Evolutionary conservation across 2,888 invertebrate genomes (phyloP).

Genomic region (Steromphala cineraria): DNA sequence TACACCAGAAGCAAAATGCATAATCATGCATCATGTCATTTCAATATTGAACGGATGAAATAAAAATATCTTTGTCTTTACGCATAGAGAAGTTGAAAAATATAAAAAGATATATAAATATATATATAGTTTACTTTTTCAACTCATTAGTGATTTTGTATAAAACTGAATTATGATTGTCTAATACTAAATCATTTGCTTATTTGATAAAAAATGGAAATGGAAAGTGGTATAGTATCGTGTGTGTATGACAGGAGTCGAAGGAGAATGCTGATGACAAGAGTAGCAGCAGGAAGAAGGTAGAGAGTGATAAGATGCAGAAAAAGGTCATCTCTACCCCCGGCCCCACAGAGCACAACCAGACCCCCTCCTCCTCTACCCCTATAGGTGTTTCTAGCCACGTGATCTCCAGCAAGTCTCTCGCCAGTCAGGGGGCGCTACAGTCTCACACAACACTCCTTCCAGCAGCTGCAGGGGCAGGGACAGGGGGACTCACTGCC

Average conservation of each 20-base stretch:
- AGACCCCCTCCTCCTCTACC: background rate
- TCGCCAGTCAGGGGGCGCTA: slow-evolving; percentile 7
- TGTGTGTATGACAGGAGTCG: slow-evolving; percentile 12
- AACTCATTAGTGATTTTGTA: no score
- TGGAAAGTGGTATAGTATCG: no score
- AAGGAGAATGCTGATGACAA: slow-evolving; percentile 26
- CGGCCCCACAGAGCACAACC: background rate
- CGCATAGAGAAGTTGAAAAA: no score
- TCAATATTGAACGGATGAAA: no score
- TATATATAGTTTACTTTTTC: no score
- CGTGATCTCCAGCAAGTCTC: slow-evolving; percentile 3
- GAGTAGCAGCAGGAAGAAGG: slow-evolving; percentile 24
- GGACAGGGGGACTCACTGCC: background rate
- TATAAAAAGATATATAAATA: no score
- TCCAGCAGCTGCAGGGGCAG: background rate
- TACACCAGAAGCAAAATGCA: no score
- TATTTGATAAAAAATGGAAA: no score
- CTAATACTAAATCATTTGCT: no score
- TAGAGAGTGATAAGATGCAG: slow-evolving; percentile 22
- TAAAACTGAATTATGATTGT: no score
- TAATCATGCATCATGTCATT: no score
- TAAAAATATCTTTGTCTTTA: no score
- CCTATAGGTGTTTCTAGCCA: background rate
- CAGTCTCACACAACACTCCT: slow-evolving; percentile 2
- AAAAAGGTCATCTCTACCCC: slow-evolving; percentile 6